phyloP scores from a whole-genome alignment of 2,888 invertebrate species.

The Trichogramma evanescens region DNA sequence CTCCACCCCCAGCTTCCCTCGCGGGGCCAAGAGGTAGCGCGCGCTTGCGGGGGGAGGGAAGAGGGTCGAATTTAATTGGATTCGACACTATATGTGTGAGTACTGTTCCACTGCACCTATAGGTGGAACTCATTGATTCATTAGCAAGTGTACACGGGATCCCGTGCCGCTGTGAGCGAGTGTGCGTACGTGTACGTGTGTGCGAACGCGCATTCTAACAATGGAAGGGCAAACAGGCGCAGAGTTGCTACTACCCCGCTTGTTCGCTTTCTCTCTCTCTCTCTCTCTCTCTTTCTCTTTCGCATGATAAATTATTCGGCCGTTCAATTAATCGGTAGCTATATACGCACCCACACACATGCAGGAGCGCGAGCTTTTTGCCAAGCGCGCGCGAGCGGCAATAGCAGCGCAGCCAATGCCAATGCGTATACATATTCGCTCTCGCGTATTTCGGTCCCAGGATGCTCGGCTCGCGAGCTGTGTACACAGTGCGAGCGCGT shows the following conservation, averaged over 20 bases:
- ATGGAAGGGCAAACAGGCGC: neutral
- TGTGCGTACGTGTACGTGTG: too few relatives aligned
- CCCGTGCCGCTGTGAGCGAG: too few relatives aligned
- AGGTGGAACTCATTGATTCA: slow-evolving; percentile 13
- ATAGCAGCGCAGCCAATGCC: too few relatives aligned
- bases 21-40: neutral
- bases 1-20: too few relatives aligned
- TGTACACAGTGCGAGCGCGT: neutral
- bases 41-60: neutral
- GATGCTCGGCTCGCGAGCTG: neutral
- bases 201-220: too few relatives aligned
- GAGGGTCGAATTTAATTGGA: slow-evolving; percentile 4
- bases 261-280: neutral
- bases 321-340: slow-evolving; percentile 14
- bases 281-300: slow-evolving; percentile 1
- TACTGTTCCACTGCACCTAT: too few relatives aligned
- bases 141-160: slow-evolving; percentile 12
- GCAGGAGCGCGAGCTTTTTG: neutral
- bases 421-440: too few relatives aligned
- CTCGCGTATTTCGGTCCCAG: too few relatives aligned
- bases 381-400: too few relatives aligned
- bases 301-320: slow-evolving; percentile 20
- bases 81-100: neutral
- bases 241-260: neutral
- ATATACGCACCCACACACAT: too few relatives aligned